Conservation (phyloP, 2,113 vertebrate genomes). For the Istiophorus platypterus region DNA sequence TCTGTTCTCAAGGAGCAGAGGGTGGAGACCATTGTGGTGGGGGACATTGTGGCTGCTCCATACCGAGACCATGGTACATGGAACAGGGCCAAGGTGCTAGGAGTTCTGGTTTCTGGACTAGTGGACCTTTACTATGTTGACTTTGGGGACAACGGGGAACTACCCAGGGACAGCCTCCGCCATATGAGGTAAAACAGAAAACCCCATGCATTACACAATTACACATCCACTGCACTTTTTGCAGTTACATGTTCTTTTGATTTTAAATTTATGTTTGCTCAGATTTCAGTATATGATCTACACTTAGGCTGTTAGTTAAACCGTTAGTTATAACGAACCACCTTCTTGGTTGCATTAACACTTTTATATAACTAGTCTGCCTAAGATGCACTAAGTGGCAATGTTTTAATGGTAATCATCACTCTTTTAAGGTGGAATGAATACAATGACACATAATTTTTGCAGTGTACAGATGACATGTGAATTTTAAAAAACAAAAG, state of each 20-base stretch:
- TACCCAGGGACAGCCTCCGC: constrained; percentile 80
- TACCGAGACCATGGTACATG: constrained; percentile 82
- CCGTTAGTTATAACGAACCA: too few relatives aligned
- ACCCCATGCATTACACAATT: neutral
- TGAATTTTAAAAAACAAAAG: too few relatives aligned
- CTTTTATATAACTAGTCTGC: too few relatives aligned
- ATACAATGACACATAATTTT: too few relatives aligned
- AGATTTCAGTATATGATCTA: too few relatives aligned
- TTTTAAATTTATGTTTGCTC: neutral
- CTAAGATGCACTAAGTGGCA: too few relatives aligned
- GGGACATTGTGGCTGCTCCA: constrained; percentile 91
- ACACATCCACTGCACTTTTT: neutral
- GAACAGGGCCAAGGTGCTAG: constrained; percentile 90
- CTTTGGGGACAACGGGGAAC: constrained; percentile 90
- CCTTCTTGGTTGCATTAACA: too few relatives aligned
- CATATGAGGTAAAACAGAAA: constrained; percentile 85
- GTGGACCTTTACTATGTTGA: constrained; percentile 92
- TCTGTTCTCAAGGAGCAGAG: constrained; percentile 78
- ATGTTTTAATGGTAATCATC: too few relatives aligned
- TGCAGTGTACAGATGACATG: too few relatives aligned
- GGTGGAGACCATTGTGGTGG: constrained; percentile 78
- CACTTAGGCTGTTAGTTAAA: too few relatives aligned
- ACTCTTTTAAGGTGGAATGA: too few relatives aligned
- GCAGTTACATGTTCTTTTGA: too few relatives aligned
- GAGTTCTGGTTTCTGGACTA: constrained; percentile 81